Evolutionary conservation across 2,888 invertebrate species (phyloP), one percentile per base, ranked within the genome.

Genomic region (Xiphydria camelus): DNA sequence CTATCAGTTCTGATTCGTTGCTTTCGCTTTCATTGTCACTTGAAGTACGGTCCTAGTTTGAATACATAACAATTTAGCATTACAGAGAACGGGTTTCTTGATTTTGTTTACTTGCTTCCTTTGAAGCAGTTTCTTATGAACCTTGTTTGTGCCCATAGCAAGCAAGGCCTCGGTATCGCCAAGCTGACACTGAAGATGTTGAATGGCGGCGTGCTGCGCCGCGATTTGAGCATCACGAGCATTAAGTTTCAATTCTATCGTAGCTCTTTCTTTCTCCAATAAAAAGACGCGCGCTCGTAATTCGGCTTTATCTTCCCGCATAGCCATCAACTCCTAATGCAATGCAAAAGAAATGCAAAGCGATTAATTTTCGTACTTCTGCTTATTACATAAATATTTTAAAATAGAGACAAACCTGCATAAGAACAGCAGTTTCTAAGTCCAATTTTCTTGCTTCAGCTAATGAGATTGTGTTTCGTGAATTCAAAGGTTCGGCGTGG

Each of bases 381-480:
- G 26, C 10, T 2, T 14, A 12, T 32, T 12, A 12, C 18, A 23
- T 10, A 22, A n/a, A 41, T 21, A 7, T 17, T n/a, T 19, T n/a
- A 46, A 15, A n/a, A 17, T 26, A n/a, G 6, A 20, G 21, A 53
- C 51, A 35, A 62, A 83, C 85, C 79, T 92, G 92, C 86, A 92
- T 85, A 33, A 90, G 79, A 3, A 94, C 91, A 0, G 91, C 94
- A 64, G 89, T 91, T 76, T 94, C 94, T 70, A 94, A 80, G 70
- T 94, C 93, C 72, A 89, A 77, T 75, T 88, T 83, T 65, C 86
- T 76, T 14, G 85, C 82, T 43, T 87, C 88, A 2, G 76, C 73
- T 29, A 74, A 66, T 5, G 76, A 74, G 25, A 74, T 68, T 14
- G 77, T 75, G 41, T 76, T 72, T 26, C 73, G 73, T 1, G 73